Percentiles rank a stretch among this genome's conserved stretches.
Evolutionary conservation across 2,888 invertebrate species (phyloP).

Genomic region (Erebia ligea): DNA sequence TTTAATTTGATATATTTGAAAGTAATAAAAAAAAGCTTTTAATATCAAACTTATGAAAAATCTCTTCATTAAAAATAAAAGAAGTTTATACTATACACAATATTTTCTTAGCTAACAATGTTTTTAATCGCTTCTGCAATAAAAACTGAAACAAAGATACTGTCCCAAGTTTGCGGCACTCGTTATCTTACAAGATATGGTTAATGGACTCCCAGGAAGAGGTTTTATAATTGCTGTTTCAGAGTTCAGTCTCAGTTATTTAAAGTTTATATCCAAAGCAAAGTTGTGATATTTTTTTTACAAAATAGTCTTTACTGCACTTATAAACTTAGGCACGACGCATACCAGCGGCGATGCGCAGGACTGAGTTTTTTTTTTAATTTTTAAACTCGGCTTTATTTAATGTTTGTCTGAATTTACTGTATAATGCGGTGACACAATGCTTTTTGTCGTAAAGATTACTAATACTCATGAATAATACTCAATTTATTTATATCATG

Average conservation of each 20-base stretch:
- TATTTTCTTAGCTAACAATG: background rate
- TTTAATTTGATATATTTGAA: too few species aligned
- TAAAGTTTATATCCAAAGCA: background rate
- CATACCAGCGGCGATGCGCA: too few species aligned
- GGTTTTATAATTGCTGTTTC: conserved; percentile 15
- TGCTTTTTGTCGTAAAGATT: too few species aligned
- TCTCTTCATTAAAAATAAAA: background rate
- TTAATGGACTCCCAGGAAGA: conserved; percentile 10
- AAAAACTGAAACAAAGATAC: conserved; percentile 15
- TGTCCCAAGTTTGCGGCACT: conserved; percentile 11
- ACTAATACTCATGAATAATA: too few species aligned
- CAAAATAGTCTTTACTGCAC: background rate
- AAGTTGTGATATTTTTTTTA: conserved; percentile 1
- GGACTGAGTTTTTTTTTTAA: too few species aligned
- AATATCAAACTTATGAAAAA: background rate
- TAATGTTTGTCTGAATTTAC: too few species aligned
- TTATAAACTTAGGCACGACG: background rate
- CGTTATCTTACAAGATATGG: conserved; percentile 13
- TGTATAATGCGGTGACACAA: too few species aligned
- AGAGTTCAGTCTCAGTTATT: background rate
- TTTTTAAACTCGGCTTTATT: too few species aligned
- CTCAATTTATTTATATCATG: too few species aligned
- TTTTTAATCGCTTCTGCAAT: conserved; percentile 13
- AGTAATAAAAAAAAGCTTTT: too few species aligned
- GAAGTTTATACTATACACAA: background rate